These are phyloP conservation scores for Gonioctena quinquepunctata DNA, from an alignment of 1,140 invertebrate species.

Conservation along the genomic window DNA sequence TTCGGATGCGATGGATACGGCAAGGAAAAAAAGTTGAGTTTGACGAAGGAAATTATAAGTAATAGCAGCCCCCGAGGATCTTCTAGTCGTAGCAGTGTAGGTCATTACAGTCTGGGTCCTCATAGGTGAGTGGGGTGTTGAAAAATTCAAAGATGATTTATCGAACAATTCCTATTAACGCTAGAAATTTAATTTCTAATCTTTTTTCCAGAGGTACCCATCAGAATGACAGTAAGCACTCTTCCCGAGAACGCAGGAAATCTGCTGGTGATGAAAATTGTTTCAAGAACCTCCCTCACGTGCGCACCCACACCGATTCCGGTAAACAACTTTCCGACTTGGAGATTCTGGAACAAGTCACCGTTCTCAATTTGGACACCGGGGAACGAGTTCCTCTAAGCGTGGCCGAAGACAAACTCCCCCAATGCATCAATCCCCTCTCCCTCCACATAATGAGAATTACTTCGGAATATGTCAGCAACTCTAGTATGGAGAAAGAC, in stretches of 20 bases:
- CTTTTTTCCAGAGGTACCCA: slow-evolving; percentile 34
- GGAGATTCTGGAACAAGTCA: slow-evolving; percentile 87
- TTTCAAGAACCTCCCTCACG: slow-evolving; percentile 71
- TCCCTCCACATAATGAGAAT: slow-evolving; percentile 93
- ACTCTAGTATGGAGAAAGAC: slow-evolving; percentile 73
- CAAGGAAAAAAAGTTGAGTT: neutral
- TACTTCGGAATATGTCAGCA: slow-evolving; percentile 86
- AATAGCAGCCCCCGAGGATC: slow-evolving; percentile 58
- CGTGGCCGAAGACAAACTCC: slow-evolving; percentile 87
- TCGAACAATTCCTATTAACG: neutral
- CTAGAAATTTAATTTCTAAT: too few species aligned
- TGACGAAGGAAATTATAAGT: slow-evolving; percentile 34
- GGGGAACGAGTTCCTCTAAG: slow-evolving; percentile 87
- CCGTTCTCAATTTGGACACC: slow-evolving; percentile 92
- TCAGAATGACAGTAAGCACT: slow-evolving; percentile 37
- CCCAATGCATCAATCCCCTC: slow-evolving; percentile 88
- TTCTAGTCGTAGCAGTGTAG: slow-evolving; percentile 61
- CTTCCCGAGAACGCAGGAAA: slow-evolving; percentile 68
- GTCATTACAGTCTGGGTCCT: slow-evolving; percentile 64
- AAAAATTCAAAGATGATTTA: neutral
- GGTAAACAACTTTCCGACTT: slow-evolving; percentile 83
- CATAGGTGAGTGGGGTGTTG: slow-evolving; percentile 54
- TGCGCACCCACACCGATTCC: slow-evolving; percentile 81
- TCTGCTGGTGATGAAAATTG: slow-evolving; percentile 75
- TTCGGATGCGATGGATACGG: slow-evolving; percentile 7